Evolutionary conservation across 2,797 vertebrate species (phyloP), one percentile per base, ranked within the genome.

Genomic region (Nasua narica): DNA sequence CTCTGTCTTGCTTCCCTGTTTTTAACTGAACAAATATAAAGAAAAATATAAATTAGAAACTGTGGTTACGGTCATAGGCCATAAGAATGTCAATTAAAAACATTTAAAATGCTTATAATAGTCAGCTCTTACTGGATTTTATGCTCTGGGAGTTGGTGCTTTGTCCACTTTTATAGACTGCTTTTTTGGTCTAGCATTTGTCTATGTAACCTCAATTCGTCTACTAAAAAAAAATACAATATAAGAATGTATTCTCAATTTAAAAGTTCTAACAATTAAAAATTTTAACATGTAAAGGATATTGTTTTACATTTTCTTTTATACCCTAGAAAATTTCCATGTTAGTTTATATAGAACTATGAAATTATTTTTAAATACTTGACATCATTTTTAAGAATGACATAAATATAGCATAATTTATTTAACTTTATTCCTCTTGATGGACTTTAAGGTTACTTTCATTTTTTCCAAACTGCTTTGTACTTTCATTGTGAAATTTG

Each of bases 251-350:
- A 74, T 60, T 93, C 23, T 95, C 1, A 72, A 27, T 92, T 82
- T 2, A 12, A 89, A 87, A 94, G 58, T 85, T 83, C n/a, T 40
- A 69, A 83, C 23, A 95, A 23, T 60, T 83, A 77, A 70, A 56
- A 60, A 6, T 95, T 89, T 78, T 62, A 78, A 74, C 21, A 43
- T 52, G 5, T 77, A 96, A 35, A 15, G 9, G 32, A 37, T 81
- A 54, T 21, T 62, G 14, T 60, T 81, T 81, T 69, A 52, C 88
- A 85, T 90, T 92, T 89, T 95, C 40, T 74, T 90, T 87, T 77
- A 40, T 43, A 4, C 74, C 40, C 67, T 86, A 19, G 35, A 58
- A 85, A 77, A 62, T 90, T 90, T 77, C 48, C 25, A 43, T 84
- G 37, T 74, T 62, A 56, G n/a, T 79, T 32, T 8, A 69, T 60